Conservation (phyloP, 2,888 invertebrate genomes). For the Colostygia pectinataria region DNA sequence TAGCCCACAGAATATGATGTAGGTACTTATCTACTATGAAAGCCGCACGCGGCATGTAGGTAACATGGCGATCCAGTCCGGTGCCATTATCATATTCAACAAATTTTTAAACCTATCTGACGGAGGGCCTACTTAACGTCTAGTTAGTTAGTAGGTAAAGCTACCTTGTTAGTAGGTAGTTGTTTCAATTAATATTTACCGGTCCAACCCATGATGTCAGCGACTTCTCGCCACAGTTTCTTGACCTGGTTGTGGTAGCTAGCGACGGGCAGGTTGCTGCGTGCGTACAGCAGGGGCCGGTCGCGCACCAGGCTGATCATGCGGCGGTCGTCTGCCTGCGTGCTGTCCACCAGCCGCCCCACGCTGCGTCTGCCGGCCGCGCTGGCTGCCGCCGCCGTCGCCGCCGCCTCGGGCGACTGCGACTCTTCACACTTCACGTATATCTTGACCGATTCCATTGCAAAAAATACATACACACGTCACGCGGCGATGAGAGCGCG, state of each 20-base stretch:
- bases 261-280: conserved; percentile 75
- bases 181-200: conserved; percentile 43
- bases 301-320: conserved; percentile 69
- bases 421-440: conserved; percentile 21
- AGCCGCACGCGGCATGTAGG: too few species aligned
- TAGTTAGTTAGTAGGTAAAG: not conserved
- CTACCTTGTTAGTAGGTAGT: not conserved
- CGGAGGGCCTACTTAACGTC: too few species aligned
- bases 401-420: conserved; percentile 4
- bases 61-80: too few species aligned
- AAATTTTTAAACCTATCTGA: too few species aligned
- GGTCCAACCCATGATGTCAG: conserved; percentile 68
- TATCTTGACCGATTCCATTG: conserved; percentile 18
- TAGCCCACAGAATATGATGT: too few species aligned
- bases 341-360: conserved; percentile 67
- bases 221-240: conserved; percentile 69
- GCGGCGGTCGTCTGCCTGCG: conserved; percentile 72
- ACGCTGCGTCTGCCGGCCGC: conserved; percentile 38
- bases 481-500: conserved; percentile 25
- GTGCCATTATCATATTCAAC: too few species aligned
- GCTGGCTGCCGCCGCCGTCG: conserved; percentile 8
- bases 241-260: conserved; percentile 73
- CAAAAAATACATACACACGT: conserved; percentile 34
- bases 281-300: conserved; percentile 69
- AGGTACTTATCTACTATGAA: too few species aligned